Conservation (phyloP, 1,140 invertebrate genomes). For the Drosophila ohnishii region DNA sequence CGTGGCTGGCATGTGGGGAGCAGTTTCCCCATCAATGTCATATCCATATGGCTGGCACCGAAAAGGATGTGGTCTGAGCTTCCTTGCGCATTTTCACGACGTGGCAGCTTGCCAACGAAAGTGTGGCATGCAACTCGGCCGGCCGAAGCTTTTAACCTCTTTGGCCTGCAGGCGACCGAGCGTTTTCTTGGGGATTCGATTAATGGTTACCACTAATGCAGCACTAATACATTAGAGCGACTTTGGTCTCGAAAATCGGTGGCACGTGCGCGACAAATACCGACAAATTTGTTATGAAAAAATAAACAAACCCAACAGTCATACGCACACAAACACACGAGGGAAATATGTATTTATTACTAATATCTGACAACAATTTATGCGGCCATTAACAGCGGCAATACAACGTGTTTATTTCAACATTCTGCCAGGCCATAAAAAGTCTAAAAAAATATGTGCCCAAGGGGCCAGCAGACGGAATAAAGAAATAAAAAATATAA, state of each 20-base stretch:
- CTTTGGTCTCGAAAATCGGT: slow-evolving; percentile 48
- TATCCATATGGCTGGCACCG: slow-evolving; percentile 16
- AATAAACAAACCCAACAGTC: slow-evolving; percentile 65
- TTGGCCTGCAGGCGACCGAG: slow-evolving; percentile 34
- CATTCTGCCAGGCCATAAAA: slow-evolving; percentile 61
- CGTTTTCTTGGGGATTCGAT: slow-evolving; percentile 64
- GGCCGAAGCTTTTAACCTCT: slow-evolving; percentile 72
- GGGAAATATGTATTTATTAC: slow-evolving; percentile 54
- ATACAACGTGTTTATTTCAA: slow-evolving; percentile 80
- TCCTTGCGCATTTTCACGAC: slow-evolving; percentile 46
- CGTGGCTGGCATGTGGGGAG: background rate
- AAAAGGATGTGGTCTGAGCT: slow-evolving; percentile 47
- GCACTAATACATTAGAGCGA: slow-evolving; percentile 48
- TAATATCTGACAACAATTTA: slow-evolving; percentile 78
- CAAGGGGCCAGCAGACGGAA: slow-evolving; percentile 7
- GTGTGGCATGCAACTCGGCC: slow-evolving; percentile 13
- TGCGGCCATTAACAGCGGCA: slow-evolving; percentile 78
- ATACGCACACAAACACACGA: background rate
- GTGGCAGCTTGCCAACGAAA: slow-evolving; percentile 60
- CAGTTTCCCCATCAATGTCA: slow-evolving; percentile 3
- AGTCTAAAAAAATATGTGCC: slow-evolving; percentile 25
- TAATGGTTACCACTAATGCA: slow-evolving; percentile 75
- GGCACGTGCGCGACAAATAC: slow-evolving; percentile 66
- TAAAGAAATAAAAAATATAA: slow-evolving; percentile 46
- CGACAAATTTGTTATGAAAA: slow-evolving; percentile 60